Evolutionary conservation across 2,113 vertebrate genomes (phyloP).

Genomic region (Erythrolamprus reginae): DNA sequence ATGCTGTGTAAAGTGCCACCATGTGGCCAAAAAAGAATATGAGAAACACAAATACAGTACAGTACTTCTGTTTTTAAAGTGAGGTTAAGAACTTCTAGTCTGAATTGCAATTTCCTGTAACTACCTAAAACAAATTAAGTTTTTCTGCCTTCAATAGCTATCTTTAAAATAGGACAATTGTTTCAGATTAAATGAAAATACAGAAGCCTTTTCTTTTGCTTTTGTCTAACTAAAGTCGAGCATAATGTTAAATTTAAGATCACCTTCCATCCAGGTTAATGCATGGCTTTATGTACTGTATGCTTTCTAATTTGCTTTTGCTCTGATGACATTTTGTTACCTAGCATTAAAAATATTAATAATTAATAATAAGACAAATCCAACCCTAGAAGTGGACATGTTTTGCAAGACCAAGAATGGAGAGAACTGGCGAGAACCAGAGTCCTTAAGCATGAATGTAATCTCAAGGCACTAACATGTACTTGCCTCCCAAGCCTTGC

Average conservation of each 20-base stretch:
- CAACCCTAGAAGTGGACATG: not conserved
- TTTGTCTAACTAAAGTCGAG: not conserved
- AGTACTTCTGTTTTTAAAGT: not conserved
- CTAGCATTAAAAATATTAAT: not conserved
- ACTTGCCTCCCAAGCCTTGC: not conserved
- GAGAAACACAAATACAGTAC: not conserved
- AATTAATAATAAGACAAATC: not conserved
- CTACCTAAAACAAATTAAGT: not conserved
- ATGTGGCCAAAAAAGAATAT: not conserved
- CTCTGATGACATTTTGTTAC: not conserved
- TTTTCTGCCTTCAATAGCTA: not conserved
- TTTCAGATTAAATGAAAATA: not conserved
- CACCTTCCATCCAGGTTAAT: not conserved
- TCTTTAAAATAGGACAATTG: not conserved
- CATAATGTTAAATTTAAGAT: not conserved
- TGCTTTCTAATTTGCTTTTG: not conserved
- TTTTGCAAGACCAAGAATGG: not conserved
- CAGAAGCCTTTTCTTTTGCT: not conserved
- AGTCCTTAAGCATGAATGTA: not conserved
- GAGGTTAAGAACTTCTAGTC: not conserved
- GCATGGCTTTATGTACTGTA: not conserved
- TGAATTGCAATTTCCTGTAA: not conserved
- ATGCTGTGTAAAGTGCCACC: not conserved
- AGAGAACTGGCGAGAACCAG: not conserved
- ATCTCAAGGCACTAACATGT: not conserved